phyloP scores from a whole-genome alignment of 2,113 vertebrate genomes.

The Gopherus flavomarginatus region DNA sequence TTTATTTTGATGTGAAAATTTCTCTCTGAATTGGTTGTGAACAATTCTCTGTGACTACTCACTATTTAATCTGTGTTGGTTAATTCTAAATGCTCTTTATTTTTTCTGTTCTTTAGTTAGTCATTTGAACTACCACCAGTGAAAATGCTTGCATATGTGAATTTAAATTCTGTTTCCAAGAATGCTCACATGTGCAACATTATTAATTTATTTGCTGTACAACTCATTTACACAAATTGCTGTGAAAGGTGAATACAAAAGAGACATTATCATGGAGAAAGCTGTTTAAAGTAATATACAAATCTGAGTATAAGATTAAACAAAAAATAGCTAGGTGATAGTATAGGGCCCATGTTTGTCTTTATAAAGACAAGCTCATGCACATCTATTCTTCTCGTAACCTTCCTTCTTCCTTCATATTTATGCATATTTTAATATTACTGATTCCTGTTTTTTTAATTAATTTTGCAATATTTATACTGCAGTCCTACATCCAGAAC shows the following conservation, averaged over 20 bases:
- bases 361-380: background rate
- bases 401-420: background rate
- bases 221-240: too few species aligned
- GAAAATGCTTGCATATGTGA: slow-evolving; percentile 46
- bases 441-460: background rate
- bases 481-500: background rate
- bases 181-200: background rate
- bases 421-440: background rate
- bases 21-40: background rate
- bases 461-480: background rate
- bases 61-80: background rate
- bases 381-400: background rate
- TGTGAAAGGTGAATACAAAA: background rate
- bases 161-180: slow-evolving; percentile 16
- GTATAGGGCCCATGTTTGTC: background rate
- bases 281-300: background rate
- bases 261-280: background rate
- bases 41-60: background rate
- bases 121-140: slow-evolving; percentile 48
- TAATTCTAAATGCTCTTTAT: slow-evolving; percentile 29
- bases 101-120: background rate
- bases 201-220: too few species aligned
- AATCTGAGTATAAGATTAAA: background rate
- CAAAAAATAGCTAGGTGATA: background rate
- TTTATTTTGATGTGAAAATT: background rate